Base-by-base conservation (phyloP, 2,113 vertebrate species). In the Ellobius talpinus region DNA sequence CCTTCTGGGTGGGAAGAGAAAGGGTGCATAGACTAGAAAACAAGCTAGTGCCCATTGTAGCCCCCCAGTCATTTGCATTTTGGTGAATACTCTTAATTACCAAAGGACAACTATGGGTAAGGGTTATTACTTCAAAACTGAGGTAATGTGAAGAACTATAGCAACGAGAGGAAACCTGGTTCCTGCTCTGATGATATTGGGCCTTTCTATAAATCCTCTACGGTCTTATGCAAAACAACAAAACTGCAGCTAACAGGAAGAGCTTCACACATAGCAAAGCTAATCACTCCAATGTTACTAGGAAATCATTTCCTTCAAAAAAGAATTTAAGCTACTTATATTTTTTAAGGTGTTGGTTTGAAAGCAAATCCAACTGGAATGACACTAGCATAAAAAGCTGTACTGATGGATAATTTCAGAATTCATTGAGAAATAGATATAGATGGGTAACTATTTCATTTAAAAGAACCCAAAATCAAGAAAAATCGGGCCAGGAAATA, bases 361-460 rank as follows among this genome's bases (percentile, higher is more conserved):
- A 97, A 85, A 79, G 19, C 1, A 85, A 16, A 78, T 47, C 61
- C 0, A 68, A 47, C 42, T 61, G 33, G 26, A 90, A 82, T 92
- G 31, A 29, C n/a, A 1, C 63, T 90, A 65, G 79, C 55, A 86
- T 36, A 82, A 81, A 89, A 55, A 82, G 52, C 52, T 33, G 19
- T 47, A 61, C 74, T 31, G 16, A 58, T 55, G 12, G 52, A 61
- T 96, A 87, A 55, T 95, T 87, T 91, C 86, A 95, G 33, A 90
- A 82, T 84, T 52, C 10, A 29, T 76, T 39, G 31, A 73, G 87
- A 92, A 78, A 72, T 52, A 78, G 65, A 88, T 58, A 82, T 72
- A 84, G 76, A 73, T 21, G 82, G 47, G 13, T 91, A 50, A 87
- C 33, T 47, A 77, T 42, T 16, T 92, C 66, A 92, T 47, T 93